Percentiles rank a stretch among this genome's conserved stretches.
phyloP scores from a whole-genome alignment of 2,113 vertebrate genomes.

The Enhydra lutris region DNA sequence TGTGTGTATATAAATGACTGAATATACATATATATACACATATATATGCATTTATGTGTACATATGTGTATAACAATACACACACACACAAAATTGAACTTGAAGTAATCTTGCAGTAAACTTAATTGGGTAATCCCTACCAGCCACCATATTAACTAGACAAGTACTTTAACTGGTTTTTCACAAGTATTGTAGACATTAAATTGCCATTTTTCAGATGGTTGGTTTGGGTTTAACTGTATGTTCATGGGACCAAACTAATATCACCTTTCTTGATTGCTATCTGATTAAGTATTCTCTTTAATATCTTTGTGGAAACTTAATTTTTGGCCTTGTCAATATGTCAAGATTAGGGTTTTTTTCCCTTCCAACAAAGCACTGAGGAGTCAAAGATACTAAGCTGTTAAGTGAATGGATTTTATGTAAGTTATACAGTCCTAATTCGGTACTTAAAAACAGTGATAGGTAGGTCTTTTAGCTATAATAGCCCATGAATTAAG shows the following conservation, averaged over 20 bases:
- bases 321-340: neutral
- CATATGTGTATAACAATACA: neutral
- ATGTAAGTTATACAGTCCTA: constrained; percentile 15
- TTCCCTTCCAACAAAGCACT: neutral
- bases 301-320: neutral
- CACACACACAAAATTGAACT: neutral
- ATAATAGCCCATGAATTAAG: constrained; percentile 20
- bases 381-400: neutral
- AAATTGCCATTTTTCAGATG: neutral
- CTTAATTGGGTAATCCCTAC: neutral
- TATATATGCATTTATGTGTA: neutral
- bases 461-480: neutral
- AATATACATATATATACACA: neutral
- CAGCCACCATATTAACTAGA: neutral
- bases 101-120: neutral
- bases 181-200: neutral
- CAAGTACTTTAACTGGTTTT: neutral
- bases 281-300: neutral
- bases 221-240: neutral
- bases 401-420: constrained; percentile 16
- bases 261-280: neutral
- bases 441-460: constrained; percentile 69
- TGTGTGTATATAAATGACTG: neutral
- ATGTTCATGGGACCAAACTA: neutral
- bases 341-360: neutral